These are phyloP conservation scores for Epiblema foenella DNA, from an alignment of 2,888 invertebrate genomes.

Conservation along the genomic window DNA sequence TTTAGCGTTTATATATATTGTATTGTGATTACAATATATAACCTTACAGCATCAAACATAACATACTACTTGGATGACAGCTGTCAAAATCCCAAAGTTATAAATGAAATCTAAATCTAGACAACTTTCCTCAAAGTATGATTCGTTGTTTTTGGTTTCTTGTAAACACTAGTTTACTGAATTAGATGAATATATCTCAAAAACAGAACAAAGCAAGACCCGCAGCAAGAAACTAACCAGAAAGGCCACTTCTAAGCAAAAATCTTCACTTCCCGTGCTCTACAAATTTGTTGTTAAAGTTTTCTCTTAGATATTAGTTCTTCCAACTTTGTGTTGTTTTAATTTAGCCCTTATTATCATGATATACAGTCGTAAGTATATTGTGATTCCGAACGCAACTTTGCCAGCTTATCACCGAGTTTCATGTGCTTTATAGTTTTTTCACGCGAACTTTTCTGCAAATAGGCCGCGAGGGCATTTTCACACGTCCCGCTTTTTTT, in stretches of 20 bases:
- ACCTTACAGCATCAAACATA: no score
- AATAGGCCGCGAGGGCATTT: constrained; percentile 24
- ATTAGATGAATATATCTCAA: no score
- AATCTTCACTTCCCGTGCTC: background rate
- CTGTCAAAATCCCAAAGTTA: no score
- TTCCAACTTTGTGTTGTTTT: background rate
- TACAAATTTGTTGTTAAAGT: constrained; percentile 8
- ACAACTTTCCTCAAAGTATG: no score
- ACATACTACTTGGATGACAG: no score
- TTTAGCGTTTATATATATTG: no score
- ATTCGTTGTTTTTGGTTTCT: no score
- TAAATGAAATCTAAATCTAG: no score
- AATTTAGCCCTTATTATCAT: background rate
- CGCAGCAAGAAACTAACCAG: background rate
- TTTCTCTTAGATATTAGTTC: constrained; percentile 10
- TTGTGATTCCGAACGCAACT: background rate
- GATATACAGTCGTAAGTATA: background rate
- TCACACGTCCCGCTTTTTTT: constrained; percentile 13
- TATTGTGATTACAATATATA: no score
- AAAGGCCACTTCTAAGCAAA: background rate
- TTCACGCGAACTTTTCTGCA: constrained; percentile 21
- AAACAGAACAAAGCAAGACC: background rate
- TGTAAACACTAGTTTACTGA: no score
- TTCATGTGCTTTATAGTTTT: background rate
- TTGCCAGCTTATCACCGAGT: background rate